Evolutionary conservation across 2,888 invertebrate species (phyloP).

Genomic region (Sesia bembeciformis): DNA sequence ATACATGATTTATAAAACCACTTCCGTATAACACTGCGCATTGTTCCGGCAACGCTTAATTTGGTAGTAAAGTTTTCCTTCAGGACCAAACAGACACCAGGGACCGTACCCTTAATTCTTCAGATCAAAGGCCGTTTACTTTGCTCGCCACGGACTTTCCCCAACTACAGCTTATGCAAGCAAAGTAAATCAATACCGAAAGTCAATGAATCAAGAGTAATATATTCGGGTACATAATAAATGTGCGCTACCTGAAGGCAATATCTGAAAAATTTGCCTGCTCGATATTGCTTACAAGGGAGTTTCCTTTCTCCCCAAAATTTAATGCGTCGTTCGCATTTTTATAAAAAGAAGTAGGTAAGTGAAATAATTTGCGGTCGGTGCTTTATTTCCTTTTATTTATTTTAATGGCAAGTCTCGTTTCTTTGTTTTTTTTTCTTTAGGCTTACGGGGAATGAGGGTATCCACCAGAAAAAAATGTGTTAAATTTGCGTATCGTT

Average conservation of each 20-base stretch:
- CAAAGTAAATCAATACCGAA: conserved; percentile 74
- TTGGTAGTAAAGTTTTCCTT: neutral
- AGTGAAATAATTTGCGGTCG: conserved; percentile 72
- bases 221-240: conserved; percentile 76
- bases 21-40: neutral
- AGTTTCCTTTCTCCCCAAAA: conserved; percentile 74
- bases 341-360: conserved; percentile 74
- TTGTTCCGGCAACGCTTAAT: neutral
- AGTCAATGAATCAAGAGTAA: conserved; percentile 75
- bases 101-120: conserved; percentile 41
- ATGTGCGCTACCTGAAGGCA: conserved; percentile 75
- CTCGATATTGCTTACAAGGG: conserved; percentile 75
- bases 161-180: conserved; percentile 69
- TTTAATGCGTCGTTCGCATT: conserved; percentile 75
- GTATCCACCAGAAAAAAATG: conserved; percentile 40
- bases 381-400: conserved; percentile 72
- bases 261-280: conserved; percentile 75
- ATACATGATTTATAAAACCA: too few species aligned
- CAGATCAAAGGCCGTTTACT: conserved; percentile 40
- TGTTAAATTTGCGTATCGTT: conserved; percentile 45
- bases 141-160: conserved; percentile 37
- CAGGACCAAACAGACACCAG: conserved; percentile 15
- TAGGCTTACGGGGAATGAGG: conserved; percentile 47
- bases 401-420: conserved; percentile 71
- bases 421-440: conserved; percentile 59